Percentiles rank a stretch among this genome's conserved stretches.
Evolutionary conservation across 2,888 invertebrate species (phyloP).

Genomic region (Papilio demoleus): DNA sequence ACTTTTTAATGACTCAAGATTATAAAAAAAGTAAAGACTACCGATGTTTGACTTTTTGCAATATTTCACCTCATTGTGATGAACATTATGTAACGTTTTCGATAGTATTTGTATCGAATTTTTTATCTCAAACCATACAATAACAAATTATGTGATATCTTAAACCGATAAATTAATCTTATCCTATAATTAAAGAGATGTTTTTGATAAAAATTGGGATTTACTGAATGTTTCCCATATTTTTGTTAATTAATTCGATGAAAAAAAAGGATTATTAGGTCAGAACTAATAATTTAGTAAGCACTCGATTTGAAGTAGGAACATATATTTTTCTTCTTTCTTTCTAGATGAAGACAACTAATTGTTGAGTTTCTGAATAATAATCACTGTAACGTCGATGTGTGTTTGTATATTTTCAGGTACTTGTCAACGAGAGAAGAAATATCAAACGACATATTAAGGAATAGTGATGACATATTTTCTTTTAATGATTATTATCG

Average conservation of each 20-base stretch:
- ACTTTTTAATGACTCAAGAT: too few relatives aligned
- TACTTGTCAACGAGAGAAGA: slow-evolving; percentile 53
- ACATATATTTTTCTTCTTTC: too few relatives aligned
- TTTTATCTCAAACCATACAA: neutral
- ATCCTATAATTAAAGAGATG: neutral
- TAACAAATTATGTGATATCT: neutral
- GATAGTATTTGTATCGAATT: neutral
- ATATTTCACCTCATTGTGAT: too few relatives aligned
- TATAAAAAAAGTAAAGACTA: too few relatives aligned
- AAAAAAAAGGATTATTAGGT: too few relatives aligned
- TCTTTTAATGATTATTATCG: slow-evolving; percentile 60
- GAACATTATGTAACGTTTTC: too few relatives aligned
- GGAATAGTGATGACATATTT: slow-evolving; percentile 49
- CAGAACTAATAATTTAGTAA: too few relatives aligned
- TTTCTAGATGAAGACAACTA: too few relatives aligned
- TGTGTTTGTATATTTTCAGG: slow-evolving; percentile 56
- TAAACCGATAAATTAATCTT: neutral
- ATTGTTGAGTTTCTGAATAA: too few relatives aligned
- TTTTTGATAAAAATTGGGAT: neutral
- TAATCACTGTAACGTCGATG: neutral
- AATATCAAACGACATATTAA: slow-evolving; percentile 30
- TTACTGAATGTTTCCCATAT: neutral
- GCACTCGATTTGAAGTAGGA: too few relatives aligned
- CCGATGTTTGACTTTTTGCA: too few relatives aligned
- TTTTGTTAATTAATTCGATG: too few relatives aligned